Evolutionary conservation across 2,797 vertebrate genomes (phyloP), one percentile per base, ranked within the genome.

Genomic region (Uromys caudimaculatus): DNA sequence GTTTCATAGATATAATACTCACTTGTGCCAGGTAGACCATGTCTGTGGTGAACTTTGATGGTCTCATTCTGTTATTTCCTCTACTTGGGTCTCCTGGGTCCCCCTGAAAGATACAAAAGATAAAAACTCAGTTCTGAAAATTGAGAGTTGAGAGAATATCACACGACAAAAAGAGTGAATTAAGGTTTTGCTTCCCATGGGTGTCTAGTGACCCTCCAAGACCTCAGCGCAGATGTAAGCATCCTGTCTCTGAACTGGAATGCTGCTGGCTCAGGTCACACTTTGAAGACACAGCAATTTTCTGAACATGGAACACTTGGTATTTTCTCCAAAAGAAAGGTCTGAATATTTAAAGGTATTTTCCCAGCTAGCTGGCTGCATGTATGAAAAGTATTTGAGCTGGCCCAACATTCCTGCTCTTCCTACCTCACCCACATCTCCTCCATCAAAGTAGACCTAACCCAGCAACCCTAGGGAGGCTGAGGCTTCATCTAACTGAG

Each of bases 1-100:
- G 79, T 94, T 96, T 92, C 75, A 93, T 84, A 98, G 97, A 90
- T 89, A 87, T 13, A 97, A 94, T 96, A 85, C 95, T 85, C 89
- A 94, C 56, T 94, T 96, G 77, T 88, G 78, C 77, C 93, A 94
- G 92, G 75, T 92, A 47, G 88, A 73, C 89, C 91, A 60, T 58
- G 81, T 62, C 90, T 94, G 44, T 83, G 84, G 24, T 89, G 90
- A 95, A 95, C 96, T 95, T 95, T 91, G 91, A 96, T 91, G 82
- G 38, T 85, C 78, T 96, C 47, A 73, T 97, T 95, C 94, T 97
- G 62, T 96, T 88, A 82, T 87, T 94, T 96, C 92, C 82, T 94
- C 94, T 71, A 52, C 89, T 89, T 54, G 58, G 60, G 85, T 97
- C 94, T 97, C 97, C 77, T 94, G 95, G 41, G 91, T 79, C 77